Base-by-base conservation (phyloP, 1,140 invertebrate genomes). In the Calycopis cecrops region DNA sequence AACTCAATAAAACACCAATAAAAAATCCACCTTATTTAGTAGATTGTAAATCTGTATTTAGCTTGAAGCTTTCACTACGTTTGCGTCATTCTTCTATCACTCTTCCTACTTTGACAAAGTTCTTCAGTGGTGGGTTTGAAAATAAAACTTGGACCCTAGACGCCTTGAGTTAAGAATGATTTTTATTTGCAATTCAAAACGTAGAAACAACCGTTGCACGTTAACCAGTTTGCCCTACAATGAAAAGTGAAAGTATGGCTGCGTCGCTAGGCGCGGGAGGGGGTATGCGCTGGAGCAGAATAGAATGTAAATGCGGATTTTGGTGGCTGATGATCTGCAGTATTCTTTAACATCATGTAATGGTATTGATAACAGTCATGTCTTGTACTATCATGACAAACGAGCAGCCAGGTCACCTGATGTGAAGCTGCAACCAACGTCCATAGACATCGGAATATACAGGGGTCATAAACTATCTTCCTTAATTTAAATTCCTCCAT, bases 211-310 rank as follows among this genome's bases (percentile, higher is more conserved):
- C 69, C 40, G 57, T 75, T 62, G 67, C 28, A 28, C 8, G 74
- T 35, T 67, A 53, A 76, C 37, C 40, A 35, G 61, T 59, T 69
- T 85, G 81, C 73, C 81, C 81, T 82, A 85, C 71, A 82, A 85
- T 76, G 72, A 79, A 85, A 85, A 85, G 81, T 85, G 81, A 85
- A 85, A 85, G 81, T 85, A 64, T 63, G 62, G 59, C 62, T 60
- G 51, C 69, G 68, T 67, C 63, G 64, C 63, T 61, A 51, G 60
- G 37, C 4, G 58, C 28, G 65, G 60, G 65, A 65, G 69, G 65
- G 68, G 69, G 55, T 62, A 62, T 67, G 72, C 68, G 74, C 72
- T 68, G 63, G 70, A 71, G 73, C 70, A 55, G 66, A 64, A 66
- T 71, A 71, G 80, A 76, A 81, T 84, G 70, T 73, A 77, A 81